Evolutionary conservation across 2,113 vertebrate genomes (phyloP).

Genomic region (Chunga burmeisteri): DNA sequence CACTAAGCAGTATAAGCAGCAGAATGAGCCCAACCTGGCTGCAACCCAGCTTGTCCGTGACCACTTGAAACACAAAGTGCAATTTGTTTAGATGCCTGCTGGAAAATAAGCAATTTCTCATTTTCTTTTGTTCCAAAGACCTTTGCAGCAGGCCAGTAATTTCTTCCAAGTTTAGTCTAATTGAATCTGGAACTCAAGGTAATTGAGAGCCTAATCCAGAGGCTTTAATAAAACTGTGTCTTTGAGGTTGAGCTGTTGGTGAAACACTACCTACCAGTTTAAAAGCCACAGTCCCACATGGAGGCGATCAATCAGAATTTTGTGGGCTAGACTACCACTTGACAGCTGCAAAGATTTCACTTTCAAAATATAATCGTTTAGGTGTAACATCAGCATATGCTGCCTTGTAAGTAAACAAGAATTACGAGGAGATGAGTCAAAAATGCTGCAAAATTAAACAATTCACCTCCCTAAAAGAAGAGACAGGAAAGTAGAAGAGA

Average conservation of each 20-base stretch:
- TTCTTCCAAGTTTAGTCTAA: slow-evolving; percentile 24
- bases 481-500: neutral
- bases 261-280: neutral
- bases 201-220: neutral
- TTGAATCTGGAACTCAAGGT: neutral
- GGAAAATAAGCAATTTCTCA: neutral
- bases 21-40: neutral
- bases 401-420: neutral
- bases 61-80: neutral
- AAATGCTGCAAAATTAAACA: neutral
- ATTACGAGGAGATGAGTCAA: neutral
- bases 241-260: neutral
- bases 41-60: neutral
- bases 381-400: neutral
- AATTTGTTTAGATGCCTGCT: slow-evolving; percentile 3
- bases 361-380: neutral
- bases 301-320: neutral
- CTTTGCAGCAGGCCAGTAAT: neutral
- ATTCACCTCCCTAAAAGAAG: neutral
- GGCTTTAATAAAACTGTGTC: neutral
- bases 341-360: neutral
- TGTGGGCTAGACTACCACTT: neutral
- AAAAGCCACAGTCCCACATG: neutral
- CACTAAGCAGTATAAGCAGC: neutral
- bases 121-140: slow-evolving; percentile 5